Evolutionary conservation across 2,113 vertebrate species (phyloP).

Genomic region (Eonycteris spelaea): DNA sequence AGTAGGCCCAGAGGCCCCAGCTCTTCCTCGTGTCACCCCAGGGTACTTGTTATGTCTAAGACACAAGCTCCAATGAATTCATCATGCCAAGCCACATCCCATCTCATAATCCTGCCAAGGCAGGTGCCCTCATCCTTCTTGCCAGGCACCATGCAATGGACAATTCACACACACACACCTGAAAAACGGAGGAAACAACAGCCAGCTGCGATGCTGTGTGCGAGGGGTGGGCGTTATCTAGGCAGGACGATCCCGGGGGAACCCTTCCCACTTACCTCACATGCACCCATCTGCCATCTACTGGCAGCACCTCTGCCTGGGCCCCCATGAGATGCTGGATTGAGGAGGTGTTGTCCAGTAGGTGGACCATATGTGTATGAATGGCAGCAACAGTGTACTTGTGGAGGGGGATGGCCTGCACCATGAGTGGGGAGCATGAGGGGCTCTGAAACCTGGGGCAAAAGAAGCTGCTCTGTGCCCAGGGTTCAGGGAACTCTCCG

Average conservation of each 20-base stretch:
- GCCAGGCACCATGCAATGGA: fast-evolving
- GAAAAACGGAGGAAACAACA: background rate
- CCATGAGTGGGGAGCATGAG: background rate
- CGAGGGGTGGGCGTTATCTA: background rate
- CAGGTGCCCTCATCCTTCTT: fast-evolving
- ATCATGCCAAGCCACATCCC: fast-evolving
- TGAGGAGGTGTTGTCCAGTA: background rate
- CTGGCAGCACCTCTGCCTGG: background rate
- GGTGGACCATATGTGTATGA: background rate
- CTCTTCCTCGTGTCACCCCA: background rate
- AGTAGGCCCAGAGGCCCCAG: background rate
- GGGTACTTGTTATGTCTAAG: fast-evolving
- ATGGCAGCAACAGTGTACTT: too few relatives aligned
- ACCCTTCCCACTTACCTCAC: background rate
- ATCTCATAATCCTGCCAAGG: background rate
- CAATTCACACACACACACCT: fast-evolving
- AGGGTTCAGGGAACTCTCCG: background rate
- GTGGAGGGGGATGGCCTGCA: fast-evolving
- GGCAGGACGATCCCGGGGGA: background rate
- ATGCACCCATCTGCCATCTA: too few relatives aligned
- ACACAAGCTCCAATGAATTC: background rate
- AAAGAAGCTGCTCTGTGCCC: background rate
- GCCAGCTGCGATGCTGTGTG: fast-evolving
- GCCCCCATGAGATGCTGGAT: background rate
- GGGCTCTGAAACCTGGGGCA: background rate